Conservation (phyloP, 2,797 vertebrate species). For the Podargus strigoides region DNA sequence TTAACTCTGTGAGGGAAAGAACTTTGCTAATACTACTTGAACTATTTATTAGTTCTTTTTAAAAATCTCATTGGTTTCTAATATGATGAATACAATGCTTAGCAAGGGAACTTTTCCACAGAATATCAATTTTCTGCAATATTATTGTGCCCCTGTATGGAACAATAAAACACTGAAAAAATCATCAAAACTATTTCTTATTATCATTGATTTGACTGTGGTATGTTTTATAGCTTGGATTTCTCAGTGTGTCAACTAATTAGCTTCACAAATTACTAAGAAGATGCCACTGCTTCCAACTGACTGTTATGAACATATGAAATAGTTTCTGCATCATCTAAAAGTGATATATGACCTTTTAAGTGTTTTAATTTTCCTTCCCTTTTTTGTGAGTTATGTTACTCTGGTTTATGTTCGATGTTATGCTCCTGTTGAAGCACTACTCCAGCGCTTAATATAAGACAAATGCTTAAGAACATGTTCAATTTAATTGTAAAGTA, state of each 20-base stretch:
- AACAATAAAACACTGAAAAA: constrained; percentile 37
- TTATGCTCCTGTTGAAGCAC: background rate
- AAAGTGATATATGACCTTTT: constrained; percentile 43
- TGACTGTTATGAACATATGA: constrained; percentile 6
- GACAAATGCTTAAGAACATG: background rate
- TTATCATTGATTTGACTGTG: constrained; percentile 35
- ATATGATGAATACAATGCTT: background rate
- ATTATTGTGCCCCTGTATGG: background rate
- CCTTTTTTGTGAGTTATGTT: constrained; percentile 19
- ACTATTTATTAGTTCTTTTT: background rate
- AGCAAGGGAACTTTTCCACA: background rate
- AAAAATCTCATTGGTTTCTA: constrained; percentile 18
- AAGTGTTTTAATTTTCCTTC: constrained; percentile 20
- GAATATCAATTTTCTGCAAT: constrained; percentile 39
- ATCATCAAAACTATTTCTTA: background rate
- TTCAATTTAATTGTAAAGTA: background rate
- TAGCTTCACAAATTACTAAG: constrained; percentile 43
- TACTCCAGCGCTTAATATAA: background rate
- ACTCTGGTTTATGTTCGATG: background rate
- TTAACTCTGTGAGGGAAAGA: background rate
- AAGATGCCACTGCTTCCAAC: constrained; percentile 29
- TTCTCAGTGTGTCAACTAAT: constrained; percentile 43
- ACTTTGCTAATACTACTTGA: background rate
- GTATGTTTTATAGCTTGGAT: background rate
- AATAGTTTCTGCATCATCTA: constrained; percentile 4